Base-by-base conservation (phyloP, 2,888 invertebrate species). In the Thereva unica region DNA sequence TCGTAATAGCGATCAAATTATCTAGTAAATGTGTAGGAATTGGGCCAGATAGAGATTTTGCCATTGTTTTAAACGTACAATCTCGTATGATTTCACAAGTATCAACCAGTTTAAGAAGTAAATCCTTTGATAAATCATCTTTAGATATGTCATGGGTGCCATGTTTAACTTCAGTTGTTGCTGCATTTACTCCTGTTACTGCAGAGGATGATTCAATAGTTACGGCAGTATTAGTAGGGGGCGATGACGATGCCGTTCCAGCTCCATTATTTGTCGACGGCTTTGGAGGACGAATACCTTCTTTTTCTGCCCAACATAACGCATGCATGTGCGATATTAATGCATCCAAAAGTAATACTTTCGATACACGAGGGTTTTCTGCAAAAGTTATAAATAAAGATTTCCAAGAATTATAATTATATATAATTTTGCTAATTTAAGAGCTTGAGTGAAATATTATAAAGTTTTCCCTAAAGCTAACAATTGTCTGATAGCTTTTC, bases 291-390 rank as follows among this genome's bases (percentile, higher is more conserved):
- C 76, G 76, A 3, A 74, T 73, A 7, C 78, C 80, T 64, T 78
- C 78, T 56, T 78, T 78, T 41, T 76, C 79, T 0, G 80, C 76
- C 77, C 79, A 80, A 6, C 75, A 76, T 5, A 78, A 75, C 3
- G 78, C 81, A 57, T 80, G 77, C 77, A 81, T 78, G 53, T 80
- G 79, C 0, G 80, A 76, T 50, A 81, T 70, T 6, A 81, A 56
- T 1, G 78, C 78, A 69, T 81, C 81, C 9, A 81, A 71, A 2
- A 80, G 69, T 7, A 81, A 73, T 1, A 81, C 73, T 68, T 80
- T 76, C 0, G 81, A 79, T 3, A 81, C 71, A n/a, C 78, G 76
- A 0, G 81, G 79, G 71, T 75, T 77, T 38, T 73, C 75, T 74
- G 69, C 10, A 65, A 64, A 56, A 37, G 64, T 49, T 35, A 64